phyloP scores from a whole-genome alignment of 2,113 vertebrate species.

The Dasypus novemcinctus region DNA sequence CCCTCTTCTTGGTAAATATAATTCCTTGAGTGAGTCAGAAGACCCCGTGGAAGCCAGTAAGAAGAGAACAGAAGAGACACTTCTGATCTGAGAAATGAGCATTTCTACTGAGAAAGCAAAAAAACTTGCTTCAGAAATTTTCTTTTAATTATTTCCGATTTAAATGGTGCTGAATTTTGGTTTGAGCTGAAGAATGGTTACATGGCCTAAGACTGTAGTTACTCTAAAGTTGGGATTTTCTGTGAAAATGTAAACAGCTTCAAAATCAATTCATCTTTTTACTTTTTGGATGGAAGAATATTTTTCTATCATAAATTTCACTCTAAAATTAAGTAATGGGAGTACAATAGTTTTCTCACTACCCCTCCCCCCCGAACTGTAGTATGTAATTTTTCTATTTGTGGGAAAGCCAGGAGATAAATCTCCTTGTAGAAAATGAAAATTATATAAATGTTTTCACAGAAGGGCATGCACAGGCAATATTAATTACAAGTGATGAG shows the following conservation, averaged over 20 bases:
- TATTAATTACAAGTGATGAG: slow-evolving; percentile 61
- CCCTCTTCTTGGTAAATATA: not conserved
- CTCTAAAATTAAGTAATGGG: slow-evolving; percentile 39
- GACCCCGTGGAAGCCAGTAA: not conserved
- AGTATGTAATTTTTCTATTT: slow-evolving; percentile 26
- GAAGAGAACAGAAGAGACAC: not conserved
- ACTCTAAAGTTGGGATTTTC: not conserved
- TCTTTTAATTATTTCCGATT: slow-evolving; percentile 16
- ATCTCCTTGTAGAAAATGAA: slow-evolving; percentile 52
- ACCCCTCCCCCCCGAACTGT: not conserved
- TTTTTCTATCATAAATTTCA: slow-evolving; percentile 42
- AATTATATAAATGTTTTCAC: slow-evolving; percentile 50
- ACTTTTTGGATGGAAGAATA: slow-evolving; percentile 4
- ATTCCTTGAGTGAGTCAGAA: not conserved
- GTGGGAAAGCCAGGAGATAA: slow-evolving; percentile 33
- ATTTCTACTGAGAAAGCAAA: not conserved
- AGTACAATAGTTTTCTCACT: not conserved
- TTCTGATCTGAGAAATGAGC: not conserved
- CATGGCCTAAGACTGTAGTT: not conserved
- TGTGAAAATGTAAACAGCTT: not conserved
- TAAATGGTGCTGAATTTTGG: not conserved
- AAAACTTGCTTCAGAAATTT: not conserved
- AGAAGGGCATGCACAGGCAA: not conserved
- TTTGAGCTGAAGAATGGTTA: slow-evolving; percentile 6
- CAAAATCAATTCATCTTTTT: slow-evolving; percentile 18